phyloP scores from a whole-genome alignment of 2,797 vertebrate species.

The Gadopsis marmoratus region DNA sequence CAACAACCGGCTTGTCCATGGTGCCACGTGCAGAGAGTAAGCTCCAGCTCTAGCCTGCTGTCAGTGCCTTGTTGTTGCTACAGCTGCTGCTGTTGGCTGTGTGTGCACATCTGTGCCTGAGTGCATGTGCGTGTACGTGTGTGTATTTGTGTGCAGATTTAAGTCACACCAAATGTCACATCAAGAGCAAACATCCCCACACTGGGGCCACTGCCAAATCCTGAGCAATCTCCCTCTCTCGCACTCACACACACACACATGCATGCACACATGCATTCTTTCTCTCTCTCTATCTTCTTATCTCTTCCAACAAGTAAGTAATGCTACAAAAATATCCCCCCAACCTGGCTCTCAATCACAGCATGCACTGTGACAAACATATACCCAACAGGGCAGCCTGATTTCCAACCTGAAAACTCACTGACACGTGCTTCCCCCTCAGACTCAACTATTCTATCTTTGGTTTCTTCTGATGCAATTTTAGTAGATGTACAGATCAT shows the following conservation, averaged over 20 bases:
- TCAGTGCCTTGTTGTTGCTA: constrained; percentile 67
- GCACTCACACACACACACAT: constrained; percentile 2
- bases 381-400: constrained; percentile 26
- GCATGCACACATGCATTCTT: neutral
- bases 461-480: neutral
- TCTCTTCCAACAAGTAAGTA: constrained; percentile 37
- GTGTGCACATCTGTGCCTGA: constrained; percentile 64
- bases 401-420: constrained; percentile 22
- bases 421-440: neutral
- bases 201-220: constrained; percentile 67
- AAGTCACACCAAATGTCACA: constrained; percentile 78
- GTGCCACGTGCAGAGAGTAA: constrained; percentile 67
- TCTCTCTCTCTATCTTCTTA: constrained; percentile 1
- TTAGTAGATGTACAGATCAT: neutral
- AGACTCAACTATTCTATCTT: neutral
- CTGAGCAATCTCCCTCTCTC: constrained; percentile 53
- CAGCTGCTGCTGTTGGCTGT: constrained; percentile 69
- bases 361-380: constrained; percentile 36
- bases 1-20: constrained; percentile 39
- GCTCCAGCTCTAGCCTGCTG: constrained; percentile 54
- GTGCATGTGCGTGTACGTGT: constrained; percentile 5
- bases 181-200: constrained; percentile 74
- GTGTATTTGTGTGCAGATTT: constrained; percentile 55
- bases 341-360: constrained; percentile 25
- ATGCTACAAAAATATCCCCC: constrained; percentile 35